phyloP scores from a whole-genome alignment of 2,888 invertebrate species.

The Tenthredo mesomela region DNA sequence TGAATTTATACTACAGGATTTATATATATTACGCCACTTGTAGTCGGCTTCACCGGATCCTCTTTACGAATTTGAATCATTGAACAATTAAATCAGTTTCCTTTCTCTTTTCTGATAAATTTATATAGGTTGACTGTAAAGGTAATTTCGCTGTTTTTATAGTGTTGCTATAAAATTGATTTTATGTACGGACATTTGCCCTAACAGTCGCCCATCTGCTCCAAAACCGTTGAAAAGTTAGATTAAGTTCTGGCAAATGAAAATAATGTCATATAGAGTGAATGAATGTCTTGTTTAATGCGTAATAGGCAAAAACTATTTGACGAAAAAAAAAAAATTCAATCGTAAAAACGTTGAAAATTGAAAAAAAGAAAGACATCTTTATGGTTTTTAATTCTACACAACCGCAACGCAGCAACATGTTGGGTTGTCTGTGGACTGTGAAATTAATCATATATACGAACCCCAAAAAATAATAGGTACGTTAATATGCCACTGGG shows the following conservation, averaged over 20 bases:
- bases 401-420: background rate
- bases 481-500: constrained; percentile 2
- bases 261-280: background rate
- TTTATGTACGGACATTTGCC: background rate
- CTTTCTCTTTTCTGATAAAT: background rate
- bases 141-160: background rate
- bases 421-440: background rate
- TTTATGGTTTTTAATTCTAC: background rate
- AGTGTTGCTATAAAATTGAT: constrained; percentile 3
- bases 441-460: background rate
- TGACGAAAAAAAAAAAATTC: too few relatives aligned
- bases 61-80: background rate
- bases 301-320: background rate
- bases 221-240: background rate
- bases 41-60: background rate
- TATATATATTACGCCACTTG: background rate
- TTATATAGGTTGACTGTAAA: background rate
- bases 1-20: background rate
- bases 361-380: background rate
- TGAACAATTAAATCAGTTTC: background rate
- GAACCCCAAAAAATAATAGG: background rate
- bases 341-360: background rate
- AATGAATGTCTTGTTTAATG: background rate
- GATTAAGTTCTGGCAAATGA: background rate
- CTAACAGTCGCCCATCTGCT: background rate